Conservation (phyloP, 2,888 invertebrate species). For the Metopia argyrocephala region DNA sequence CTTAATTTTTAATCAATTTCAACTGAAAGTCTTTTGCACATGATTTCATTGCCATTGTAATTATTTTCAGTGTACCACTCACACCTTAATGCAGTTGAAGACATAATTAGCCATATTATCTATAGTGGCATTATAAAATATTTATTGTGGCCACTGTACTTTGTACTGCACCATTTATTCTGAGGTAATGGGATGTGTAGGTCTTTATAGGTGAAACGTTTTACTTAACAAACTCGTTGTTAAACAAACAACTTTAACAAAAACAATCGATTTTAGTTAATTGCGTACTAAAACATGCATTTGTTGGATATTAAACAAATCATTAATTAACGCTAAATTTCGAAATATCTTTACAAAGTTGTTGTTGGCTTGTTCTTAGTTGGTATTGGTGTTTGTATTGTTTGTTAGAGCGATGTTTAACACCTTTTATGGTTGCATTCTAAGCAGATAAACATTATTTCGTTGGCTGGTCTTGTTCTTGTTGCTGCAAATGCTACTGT, state of each 20-base stretch:
- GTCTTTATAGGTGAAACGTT: background rate
- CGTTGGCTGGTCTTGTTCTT: background rate
- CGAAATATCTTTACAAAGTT: conserved; percentile 16
- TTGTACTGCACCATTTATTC: background rate
- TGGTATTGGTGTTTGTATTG: conserved; percentile 5
- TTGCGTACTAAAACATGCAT: conserved; percentile 51
- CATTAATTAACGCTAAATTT: conserved; percentile 58
- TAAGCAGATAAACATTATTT: conserved; percentile 34
- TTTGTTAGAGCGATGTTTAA: conserved; percentile 21
- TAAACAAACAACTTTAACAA: background rate
- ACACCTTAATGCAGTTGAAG: no score
- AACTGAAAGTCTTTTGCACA: background rate
- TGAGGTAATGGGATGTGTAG: background rate
- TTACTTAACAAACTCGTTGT: background rate
- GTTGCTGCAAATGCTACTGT: background rate
- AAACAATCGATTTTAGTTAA: conserved; percentile 32
- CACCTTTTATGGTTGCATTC: conserved; percentile 45
- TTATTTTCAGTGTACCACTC: no score
- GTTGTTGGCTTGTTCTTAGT: background rate
- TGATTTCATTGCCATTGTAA: no score
- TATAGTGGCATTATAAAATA: conserved; percentile 32
- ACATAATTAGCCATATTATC: conserved; percentile 40
- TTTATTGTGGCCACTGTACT: conserved; percentile 13
- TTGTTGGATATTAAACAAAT: conserved; percentile 53
- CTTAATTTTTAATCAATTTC: no score